These are phyloP conservation scores for Dicranocentrus wangi DNA, from an alignment of 2,888 invertebrate genomes.

Conservation along the genomic window DNA sequence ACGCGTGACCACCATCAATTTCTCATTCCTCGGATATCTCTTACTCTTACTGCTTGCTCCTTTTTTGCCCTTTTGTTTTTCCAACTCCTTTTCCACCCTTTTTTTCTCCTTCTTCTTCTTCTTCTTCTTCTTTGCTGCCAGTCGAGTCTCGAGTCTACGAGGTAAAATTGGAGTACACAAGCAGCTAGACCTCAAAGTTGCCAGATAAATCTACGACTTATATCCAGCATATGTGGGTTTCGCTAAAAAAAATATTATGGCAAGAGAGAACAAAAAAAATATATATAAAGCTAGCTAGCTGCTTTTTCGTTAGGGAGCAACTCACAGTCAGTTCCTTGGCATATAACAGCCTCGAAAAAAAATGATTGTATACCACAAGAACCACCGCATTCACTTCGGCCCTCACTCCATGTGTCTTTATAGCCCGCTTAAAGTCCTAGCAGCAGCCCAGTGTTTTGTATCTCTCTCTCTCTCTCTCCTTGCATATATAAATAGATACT, in stretches of 20 bases:
- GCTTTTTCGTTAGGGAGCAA: too few species aligned
- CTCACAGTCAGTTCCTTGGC: not conserved
- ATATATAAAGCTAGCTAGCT: too few species aligned
- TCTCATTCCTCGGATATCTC: constrained; percentile 62
- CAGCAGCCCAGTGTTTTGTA: too few species aligned
- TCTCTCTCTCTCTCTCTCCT: too few species aligned
- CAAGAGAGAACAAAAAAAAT: not conserved
- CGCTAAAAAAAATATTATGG: too few species aligned
- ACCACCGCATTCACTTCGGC: not conserved
- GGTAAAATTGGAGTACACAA: too few species aligned
- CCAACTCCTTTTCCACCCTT: constrained; percentile 7
- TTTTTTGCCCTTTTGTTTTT: constrained; percentile 23
- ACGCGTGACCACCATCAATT: constrained; percentile 67
- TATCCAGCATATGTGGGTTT: too few species aligned
- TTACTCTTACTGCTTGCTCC: constrained; percentile 21
- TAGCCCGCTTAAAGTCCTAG: too few species aligned
- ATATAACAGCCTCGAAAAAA: not conserved
- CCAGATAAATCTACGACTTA: too few species aligned
- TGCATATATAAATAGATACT: too few species aligned
- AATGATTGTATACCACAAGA: not conserved
- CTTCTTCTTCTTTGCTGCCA: constrained; percentile 8
- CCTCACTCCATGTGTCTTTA: constrained; percentile 10
- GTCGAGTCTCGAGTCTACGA: too few species aligned
- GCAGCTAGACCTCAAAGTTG: too few species aligned
- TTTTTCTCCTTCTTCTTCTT: constrained; percentile 10